These are phyloP conservation scores for Luidia sarsii DNA, from an alignment of 53 echinoderm and acorn worm genomes.

Conservation along the genomic window DNA sequence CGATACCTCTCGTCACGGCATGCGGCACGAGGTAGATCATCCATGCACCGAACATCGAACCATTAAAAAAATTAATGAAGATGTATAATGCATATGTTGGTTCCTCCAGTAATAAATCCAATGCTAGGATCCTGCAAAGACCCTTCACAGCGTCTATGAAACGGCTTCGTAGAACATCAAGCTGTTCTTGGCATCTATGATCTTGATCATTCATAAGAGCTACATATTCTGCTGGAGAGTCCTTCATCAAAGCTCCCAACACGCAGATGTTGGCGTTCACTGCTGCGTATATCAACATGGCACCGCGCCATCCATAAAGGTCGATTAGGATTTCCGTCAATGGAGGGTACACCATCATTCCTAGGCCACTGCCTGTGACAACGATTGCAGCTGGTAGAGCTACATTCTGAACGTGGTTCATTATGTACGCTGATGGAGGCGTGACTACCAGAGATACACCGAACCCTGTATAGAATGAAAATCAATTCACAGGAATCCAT, in stretches of 20 bases:
- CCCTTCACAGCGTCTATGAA: background rate
- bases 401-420: background rate
- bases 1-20: slow-evolving; percentile 51
- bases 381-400: slow-evolving; percentile 5
- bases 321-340: too few species aligned
- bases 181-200: background rate
- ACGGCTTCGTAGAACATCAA: background rate
- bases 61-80: background rate
- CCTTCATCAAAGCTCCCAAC: too few species aligned
- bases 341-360: too few species aligned
- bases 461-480: background rate
- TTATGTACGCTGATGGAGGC: background rate
- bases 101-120: background rate
- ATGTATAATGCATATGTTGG: background rate
- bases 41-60: slow-evolving; percentile 30
- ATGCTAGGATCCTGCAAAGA: background rate
- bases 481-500: too few species aligned
- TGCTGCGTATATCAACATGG: too few species aligned
- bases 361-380: slow-evolving; percentile 41
- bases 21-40: slow-evolving; percentile 65
- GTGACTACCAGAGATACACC: background rate
- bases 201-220: background rate
- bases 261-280: too few species aligned
- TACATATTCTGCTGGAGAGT: too few species aligned
- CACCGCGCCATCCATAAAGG: slow-evolving; percentile 50